Evolutionary conservation across 2,113 vertebrate species (phyloP), one percentile per base, ranked within the genome.

Genomic region (Stegostoma tigrinum): DNA sequence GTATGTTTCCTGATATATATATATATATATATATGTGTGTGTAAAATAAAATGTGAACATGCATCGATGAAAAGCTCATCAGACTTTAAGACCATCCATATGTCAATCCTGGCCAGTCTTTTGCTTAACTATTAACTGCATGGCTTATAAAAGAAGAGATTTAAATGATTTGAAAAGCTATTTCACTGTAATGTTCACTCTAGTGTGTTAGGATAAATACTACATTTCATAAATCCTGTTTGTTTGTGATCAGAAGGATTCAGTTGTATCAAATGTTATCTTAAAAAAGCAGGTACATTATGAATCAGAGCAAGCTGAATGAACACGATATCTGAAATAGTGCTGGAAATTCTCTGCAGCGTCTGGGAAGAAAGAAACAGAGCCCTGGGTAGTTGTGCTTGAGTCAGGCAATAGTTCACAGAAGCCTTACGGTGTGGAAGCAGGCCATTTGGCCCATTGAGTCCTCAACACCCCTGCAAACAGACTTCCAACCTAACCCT

Each of bases 1-100:
- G 99, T 99, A 98, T 98, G 99, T 98, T 96, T 96, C 24, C 96
- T 97, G 95, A 96, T n/a, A n/a, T n/a, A n/a, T n/a, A n/a, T n/a
- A n/a, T n/a, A n/a, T n/a, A n/a, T n/a, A n/a, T n/a, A 38, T 23
- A 38, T 83, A n/a, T 4, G 70, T 52, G 38, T 52, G 96, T 96
- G 42, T 72, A 6, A 72, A 72, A 72, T 30, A 96, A 96, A 96
- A 91, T 91, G 15, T 67, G 34, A 67, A 64, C 66, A 93, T 67
- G 6, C n/a, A 23, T 5, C 23, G 34, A 91, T 64, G 55, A 66
- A 38, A 55, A 7, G 3, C 5, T 19, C 21, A 91, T 91, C 55
- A 64, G 89, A 93, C 21, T 5, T 2, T 23, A 93, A 48, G 64
- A 1, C 17, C 61, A 38, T n/a, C 38, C 72, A 23, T 70, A 67